These are phyloP conservation scores for Drosophila melanogaster DNA, from an alignment of 1,140 invertebrate species.

Conservation along the genomic window Release_6_plus_ISO1_MT NC_004354.4:4548001-4548500, in stretches of 20 bases:
- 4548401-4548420: slow-evolving; percentile 71
- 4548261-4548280: slow-evolving; percentile 29
- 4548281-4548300: slow-evolving; percentile 1
- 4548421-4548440: slow-evolving; percentile 59
- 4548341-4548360: background rate
- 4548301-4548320: slow-evolving; percentile 1
- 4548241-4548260: slow-evolving; percentile 26
- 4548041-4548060: slow-evolving; percentile 70
- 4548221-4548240: slow-evolving; percentile 45
- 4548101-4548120: slow-evolving; percentile 77
- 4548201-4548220: slow-evolving; percentile 46
- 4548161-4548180: slow-evolving; percentile 72
- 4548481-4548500: slow-evolving; percentile 10
- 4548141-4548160: slow-evolving; percentile 77
- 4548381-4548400: slow-evolving; percentile 38
- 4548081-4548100: slow-evolving; percentile 54
- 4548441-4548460: background rate
- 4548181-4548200: slow-evolving; percentile 31
- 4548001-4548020: slow-evolving; percentile 82
- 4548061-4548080: slow-evolving; percentile 66
- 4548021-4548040: slow-evolving; percentile 80
- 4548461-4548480: slow-evolving; percentile 8
- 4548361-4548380: slow-evolving; percentile 18
- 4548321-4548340: background rate
- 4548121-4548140: slow-evolving; percentile 74